These are phyloP conservation scores for Rhyacophila brunnea DNA, from an alignment of 1,140 invertebrate genomes.

Conservation along the genomic window DNA sequence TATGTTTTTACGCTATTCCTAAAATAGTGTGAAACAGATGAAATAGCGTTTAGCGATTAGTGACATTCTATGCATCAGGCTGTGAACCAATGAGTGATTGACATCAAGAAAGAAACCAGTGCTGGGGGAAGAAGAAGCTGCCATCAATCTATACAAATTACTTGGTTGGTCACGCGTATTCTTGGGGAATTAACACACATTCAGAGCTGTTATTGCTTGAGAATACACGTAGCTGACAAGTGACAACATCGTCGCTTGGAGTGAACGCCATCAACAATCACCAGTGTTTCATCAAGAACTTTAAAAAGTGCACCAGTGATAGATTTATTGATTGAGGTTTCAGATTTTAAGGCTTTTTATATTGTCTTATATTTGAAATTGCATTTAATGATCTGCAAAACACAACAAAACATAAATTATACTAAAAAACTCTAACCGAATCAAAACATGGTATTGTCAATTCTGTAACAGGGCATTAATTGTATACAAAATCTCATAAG, in stretches of 20 bases:
- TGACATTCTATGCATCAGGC: too few relatives aligned
- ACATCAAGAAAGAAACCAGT: not conserved
- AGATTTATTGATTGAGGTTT: conserved; percentile 6
- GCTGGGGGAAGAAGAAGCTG: not conserved
- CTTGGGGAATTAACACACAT: conserved; percentile 94
- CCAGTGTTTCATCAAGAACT: too few relatives aligned
- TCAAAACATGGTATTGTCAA: too few relatives aligned
- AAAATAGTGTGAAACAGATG: too few relatives aligned
- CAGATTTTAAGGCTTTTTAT: conserved; percentile 5
- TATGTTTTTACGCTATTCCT: too few relatives aligned
- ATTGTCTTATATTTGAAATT: conserved; percentile 4
- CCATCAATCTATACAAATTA: conserved; percentile 36
- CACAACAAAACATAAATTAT: not conserved
- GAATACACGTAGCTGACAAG: conserved; percentile 94
- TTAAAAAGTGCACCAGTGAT: not conserved
- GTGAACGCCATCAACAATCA: not conserved
- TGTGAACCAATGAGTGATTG: too few relatives aligned
- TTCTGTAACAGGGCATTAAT: too few relatives aligned
- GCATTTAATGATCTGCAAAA: not conserved
- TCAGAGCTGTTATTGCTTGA: conserved; percentile 94
- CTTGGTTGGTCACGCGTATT: conserved; percentile 90
- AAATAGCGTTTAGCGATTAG: too few relatives aligned
- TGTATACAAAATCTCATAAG: too few relatives aligned
- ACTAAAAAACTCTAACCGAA: too few relatives aligned
- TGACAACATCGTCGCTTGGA: conserved; percentile 39